Evolutionary conservation across 2,797 vertebrate species (phyloP).

Genomic region (Platyrinchus mystaceus): DNA sequence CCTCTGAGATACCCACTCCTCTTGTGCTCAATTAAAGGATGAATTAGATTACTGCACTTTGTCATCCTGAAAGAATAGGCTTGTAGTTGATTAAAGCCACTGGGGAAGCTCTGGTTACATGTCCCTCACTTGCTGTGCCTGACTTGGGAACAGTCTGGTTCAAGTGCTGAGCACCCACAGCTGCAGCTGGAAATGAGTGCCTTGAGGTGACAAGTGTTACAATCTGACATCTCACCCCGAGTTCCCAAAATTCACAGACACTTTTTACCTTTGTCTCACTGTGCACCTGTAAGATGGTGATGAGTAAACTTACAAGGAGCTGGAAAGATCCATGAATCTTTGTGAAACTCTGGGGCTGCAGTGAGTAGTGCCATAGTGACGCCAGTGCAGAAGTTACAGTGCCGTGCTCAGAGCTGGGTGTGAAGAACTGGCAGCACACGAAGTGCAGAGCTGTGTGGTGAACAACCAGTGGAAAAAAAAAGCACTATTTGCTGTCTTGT

Average conservation of each 20-base stretch:
- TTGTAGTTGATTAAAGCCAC: not conserved
- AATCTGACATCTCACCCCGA: not conserved
- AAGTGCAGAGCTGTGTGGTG: not conserved
- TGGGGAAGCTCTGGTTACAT: not conserved
- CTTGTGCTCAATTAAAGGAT: constrained; percentile 9
- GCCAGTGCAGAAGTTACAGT: not conserved
- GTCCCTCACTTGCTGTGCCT: not conserved
- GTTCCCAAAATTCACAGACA: not conserved
- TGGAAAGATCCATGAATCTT: not conserved
- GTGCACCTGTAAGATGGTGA: not conserved
- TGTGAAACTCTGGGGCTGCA: not conserved
- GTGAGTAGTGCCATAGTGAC: not conserved
- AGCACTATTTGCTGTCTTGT: not conserved
- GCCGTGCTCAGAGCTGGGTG: not conserved
- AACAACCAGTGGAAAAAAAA: not conserved
- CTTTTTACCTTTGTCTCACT: not conserved
- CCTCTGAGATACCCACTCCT: not conserved
- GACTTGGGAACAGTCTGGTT: not conserved
- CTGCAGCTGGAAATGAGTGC: not conserved
- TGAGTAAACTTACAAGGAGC: not conserved
- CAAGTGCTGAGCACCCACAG: not conserved
- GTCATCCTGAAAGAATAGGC: not conserved
- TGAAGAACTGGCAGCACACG: not conserved
- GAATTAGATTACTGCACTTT: not conserved
- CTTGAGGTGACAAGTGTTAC: not conserved